Base-by-base conservation (phyloP, 2,888 invertebrate genomes). In the Aethes cnicana region DNA sequence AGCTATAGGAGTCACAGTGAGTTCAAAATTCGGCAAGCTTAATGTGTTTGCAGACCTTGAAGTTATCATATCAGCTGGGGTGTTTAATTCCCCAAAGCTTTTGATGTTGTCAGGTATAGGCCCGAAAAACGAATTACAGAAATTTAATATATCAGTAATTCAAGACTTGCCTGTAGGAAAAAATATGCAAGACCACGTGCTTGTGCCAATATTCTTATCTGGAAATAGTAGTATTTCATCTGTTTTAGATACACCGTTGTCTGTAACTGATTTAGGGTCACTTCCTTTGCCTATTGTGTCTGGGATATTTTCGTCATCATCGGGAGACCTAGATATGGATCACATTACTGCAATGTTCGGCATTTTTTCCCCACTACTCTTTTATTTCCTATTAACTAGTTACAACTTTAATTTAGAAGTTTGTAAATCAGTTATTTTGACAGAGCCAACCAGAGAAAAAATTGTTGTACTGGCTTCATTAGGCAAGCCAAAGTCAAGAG, bases 1-100 rank as follows among this genome's bases (percentile, higher is more conserved):
- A 4, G 64, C 63, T 8, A 14, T 56, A 7, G 63, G 64, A 8
- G 64, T 63, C 2, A 32, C 41, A 32, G 54, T 46, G 14, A 25
- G 43, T 0, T 50, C 44, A 21, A 41, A 42, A 30, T 32, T 50
- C 14, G 52, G 47, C 0, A 11, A 53, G 12, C 55, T 17, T n/a
- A 50, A 47, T 14, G 16, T 54, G 6, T 50, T 41, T 7, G 49
- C 49, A 4, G 23, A 46, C 21, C 16, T 21, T 0, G 54, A 54
- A 25, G 49, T 54, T 0, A 16, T 50, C 8, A 1, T 49, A 4
- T 49, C 46, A 3, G 54, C 54, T 1, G 49, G 54, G 3, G 8
- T 30, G 3, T 25, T 49, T 9, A 46, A 46, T 11, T 46, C 54
- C 3, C 35, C 54, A 7, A 39, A 54, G 14, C 18, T 54, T 1